Conservation (phyloP, 1,140 invertebrate species). For the Polypedilum pembai region DNA sequence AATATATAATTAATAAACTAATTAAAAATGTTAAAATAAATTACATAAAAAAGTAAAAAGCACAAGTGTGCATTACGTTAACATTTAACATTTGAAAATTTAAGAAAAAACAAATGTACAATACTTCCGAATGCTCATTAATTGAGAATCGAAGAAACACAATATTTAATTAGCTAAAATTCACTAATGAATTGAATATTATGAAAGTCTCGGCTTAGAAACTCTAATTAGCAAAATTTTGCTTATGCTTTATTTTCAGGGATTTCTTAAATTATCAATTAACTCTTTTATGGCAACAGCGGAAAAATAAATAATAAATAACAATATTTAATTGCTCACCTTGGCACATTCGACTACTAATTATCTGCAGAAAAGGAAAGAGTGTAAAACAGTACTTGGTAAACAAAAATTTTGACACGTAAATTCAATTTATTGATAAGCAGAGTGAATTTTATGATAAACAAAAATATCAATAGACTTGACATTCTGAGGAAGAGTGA, state of each 20-base stretch:
- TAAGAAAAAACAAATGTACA: not conserved
- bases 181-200: constrained; percentile 6
- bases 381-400: not conserved
- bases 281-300: not conserved
- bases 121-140: constrained; percentile 12
- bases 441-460: not conserved
- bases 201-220: not conserved
- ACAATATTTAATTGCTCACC: constrained; percentile 8
- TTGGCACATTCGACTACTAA: not conserved
- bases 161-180: constrained; percentile 20
- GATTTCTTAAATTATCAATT: constrained; percentile 19
- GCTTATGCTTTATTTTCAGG: constrained; percentile 9
- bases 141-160: constrained; percentile 7
- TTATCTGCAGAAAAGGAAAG: not conserved
- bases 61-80: constrained; percentile 1
- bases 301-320: no score
- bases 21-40: not conserved
- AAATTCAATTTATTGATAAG: constrained; percentile 19
- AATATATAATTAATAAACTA: no score
- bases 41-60: not conserved
- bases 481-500: no score
- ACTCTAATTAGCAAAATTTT: not conserved
- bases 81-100: constrained; percentile 8
- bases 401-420: not conserved
- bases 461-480: not conserved